Base-by-base conservation (phyloP, 2,797 vertebrate genomes). In the Eulemur rubriventer region DNA sequence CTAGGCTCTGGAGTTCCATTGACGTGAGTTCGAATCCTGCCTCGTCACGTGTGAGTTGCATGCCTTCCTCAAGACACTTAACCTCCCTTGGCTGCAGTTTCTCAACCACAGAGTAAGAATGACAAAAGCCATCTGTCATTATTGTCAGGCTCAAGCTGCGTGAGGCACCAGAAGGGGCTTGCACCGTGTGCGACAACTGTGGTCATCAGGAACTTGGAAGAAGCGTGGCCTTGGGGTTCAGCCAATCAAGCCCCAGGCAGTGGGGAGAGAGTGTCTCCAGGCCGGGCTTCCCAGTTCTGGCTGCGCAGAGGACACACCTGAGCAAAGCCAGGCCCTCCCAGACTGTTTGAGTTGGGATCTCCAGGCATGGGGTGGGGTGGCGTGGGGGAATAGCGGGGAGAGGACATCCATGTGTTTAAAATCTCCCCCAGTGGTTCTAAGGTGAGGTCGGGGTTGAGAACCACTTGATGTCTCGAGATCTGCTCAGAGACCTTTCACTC, bases 31-130 rank as follows among this genome's bases (percentile, higher is more conserved):
- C 22, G 16, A 48, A 48, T 7, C 17, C 57, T n/a, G 6, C 35
- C 28, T 81, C 30, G 30, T 65, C 12, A 0, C 3, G 0, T 26
- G 24, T 6, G 8, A 6, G 12, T 46, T 35, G 8, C 20, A n/a
- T 3, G 72, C n/a, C 7, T 52, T 35, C 10, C 22, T 6, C 28
- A 13, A 28, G 50, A 33, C 7, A 12, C 30, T 61, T 41, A 14
- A 16, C 3, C 28, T 87, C 43, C n/a, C 24, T 16, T 4, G 24
- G 7, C 87, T 76, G 16, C 20, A 35, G 41, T 69, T 80, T 59
- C 81, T 92, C 16, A 9, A 17, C 50, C 72, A 82, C 63, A 20
- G 41, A 50, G 35, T 22, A 90, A 55, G 41, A 78, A 33, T 24
- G 52, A 12, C 33, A 30, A 28, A 1, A 18, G 38, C 17, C 30